Evolutionary conservation across 2,113 vertebrate genomes (phyloP).

Genomic region (Mus musculus): GRCm39 chr4:109926501-109927000

Average conservation of each 20-base stretch:
- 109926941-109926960: not conserved
- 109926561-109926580: not conserved
- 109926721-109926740: not conserved
- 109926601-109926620: not conserved
- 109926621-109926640: not conserved
- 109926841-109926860: slow-evolving; percentile 18
- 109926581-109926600: not conserved
- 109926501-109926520: not conserved
- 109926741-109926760: slow-evolving; percentile 3
- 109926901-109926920: not conserved
- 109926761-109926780: not conserved
- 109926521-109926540: not conserved
- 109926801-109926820: not conserved
- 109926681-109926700: slow-evolving; percentile 29
- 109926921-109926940: not conserved
- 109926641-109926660: not conserved
- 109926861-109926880: not conserved
- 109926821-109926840: not conserved
- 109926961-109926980: not conserved
- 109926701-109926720: not conserved
- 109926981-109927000: slow-evolving; percentile 16
- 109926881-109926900: not conserved
- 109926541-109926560: not conserved
- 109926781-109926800: slow-evolving; percentile 12
- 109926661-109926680: not conserved